Evolutionary conservation across 2,888 invertebrate genomes (phyloP).

Genomic region (Miltochrista miniata): DNA sequence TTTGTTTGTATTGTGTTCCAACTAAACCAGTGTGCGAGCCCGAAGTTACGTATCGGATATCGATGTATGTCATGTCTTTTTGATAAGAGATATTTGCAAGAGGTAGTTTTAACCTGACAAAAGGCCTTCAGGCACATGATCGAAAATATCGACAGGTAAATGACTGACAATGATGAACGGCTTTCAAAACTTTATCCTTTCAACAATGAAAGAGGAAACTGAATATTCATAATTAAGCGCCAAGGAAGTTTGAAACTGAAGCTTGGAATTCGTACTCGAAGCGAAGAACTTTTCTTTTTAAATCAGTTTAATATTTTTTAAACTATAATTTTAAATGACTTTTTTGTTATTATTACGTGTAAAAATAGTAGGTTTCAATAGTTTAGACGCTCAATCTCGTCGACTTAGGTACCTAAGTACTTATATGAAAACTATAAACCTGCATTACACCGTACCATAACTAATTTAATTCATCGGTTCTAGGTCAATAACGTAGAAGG

Average conservation of each 20-base stretch:
- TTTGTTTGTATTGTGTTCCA: constrained; percentile 48
- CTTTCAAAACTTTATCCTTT: constrained; percentile 29
- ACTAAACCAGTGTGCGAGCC: constrained; percentile 37
- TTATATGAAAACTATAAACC: too few species aligned
- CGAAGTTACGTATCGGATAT: constrained; percentile 15
- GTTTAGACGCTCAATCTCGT: too few species aligned
- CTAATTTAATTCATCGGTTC: too few species aligned
- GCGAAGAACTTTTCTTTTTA: not conserved
- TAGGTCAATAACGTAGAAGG: too few species aligned
- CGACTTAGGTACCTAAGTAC: too few species aligned
- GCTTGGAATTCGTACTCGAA: too few species aligned
- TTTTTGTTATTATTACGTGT: constrained; percentile 45
- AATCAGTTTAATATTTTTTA: not conserved
- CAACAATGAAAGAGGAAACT: constrained; percentile 22
- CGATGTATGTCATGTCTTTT: too few species aligned
- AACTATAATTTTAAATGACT: too few species aligned
- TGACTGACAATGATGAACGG: constrained; percentile 39
- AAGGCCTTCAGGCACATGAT: constrained; percentile 10
- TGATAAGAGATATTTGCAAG: too few species aligned
- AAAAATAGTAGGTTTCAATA: too few species aligned
- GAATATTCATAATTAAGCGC: constrained; percentile 21
- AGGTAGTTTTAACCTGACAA: too few species aligned
- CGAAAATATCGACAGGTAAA: constrained; percentile 27
- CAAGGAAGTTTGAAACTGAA: constrained; percentile 15
- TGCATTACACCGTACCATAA: too few species aligned